phyloP scores from a whole-genome alignment of 1,140 invertebrate genomes.

The Drosophila repleta region DNA sequence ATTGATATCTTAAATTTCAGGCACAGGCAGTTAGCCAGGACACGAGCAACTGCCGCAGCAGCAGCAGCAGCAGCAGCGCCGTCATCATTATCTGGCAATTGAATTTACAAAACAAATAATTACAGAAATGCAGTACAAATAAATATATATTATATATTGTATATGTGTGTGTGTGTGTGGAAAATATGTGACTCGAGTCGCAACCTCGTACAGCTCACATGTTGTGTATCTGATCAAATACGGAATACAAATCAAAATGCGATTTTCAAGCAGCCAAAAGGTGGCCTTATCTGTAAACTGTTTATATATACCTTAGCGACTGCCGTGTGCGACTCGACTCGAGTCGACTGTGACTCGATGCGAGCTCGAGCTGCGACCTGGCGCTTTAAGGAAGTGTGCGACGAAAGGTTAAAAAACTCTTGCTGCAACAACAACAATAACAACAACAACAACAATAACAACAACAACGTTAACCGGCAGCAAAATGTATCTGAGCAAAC shows the following conservation, averaged over 20 bases:
- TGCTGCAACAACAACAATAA: slow-evolving; percentile 49
- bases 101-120: slow-evolving; percentile 76
- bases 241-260: slow-evolving; percentile 74
- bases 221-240: slow-evolving; percentile 67
- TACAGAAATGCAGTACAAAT: slow-evolving; percentile 63
- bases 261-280: slow-evolving; percentile 70
- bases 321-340: background rate
- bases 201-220: slow-evolving; percentile 16
- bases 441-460: slow-evolving; percentile 4
- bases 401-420: slow-evolving; percentile 69
- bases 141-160: no score
- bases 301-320: slow-evolving; percentile 38
- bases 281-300: slow-evolving; percentile 46
- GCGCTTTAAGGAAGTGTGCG: slow-evolving; percentile 57
- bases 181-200: slow-evolving; percentile 37
- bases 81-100: slow-evolving; percentile 73
- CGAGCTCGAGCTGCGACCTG: slow-evolving; percentile 31
- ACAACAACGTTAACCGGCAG: slow-evolving; percentile 38
- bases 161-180: no score
- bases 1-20: slow-evolving; percentile 39
- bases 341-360: background rate
- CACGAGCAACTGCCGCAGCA: slow-evolving; percentile 7
- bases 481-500: slow-evolving; percentile 74
- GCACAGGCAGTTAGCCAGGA: background rate
- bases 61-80: slow-evolving; percentile 17